Evolutionary conservation across 2,797 vertebrate genomes (phyloP), one percentile per base, ranked within the genome.

Genomic region (Dallia pectoralis): DNA sequence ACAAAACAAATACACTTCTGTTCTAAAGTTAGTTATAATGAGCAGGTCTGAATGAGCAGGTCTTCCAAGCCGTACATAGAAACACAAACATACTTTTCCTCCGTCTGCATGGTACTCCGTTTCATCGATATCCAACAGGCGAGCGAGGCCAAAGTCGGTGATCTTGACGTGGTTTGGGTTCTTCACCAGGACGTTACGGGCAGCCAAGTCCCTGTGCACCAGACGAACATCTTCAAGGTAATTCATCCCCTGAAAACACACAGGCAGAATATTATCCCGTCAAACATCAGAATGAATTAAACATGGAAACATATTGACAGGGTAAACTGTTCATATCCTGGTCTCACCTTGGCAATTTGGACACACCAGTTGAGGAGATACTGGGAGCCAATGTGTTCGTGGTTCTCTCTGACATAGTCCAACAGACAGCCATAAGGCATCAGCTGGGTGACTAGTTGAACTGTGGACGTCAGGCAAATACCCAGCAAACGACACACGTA

Each of bases 371-470:
- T 98, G 77, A 99, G 96, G 72, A 99, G 93, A 81, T 93, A 96
- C 90, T 97, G 97, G 56, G 97, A 99, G 74, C 95, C 93, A 25
- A 99, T 96, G 85, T 83, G 92, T 77, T 97, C 97, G 36, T 96
- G 96, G 91, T 99, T 97, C 86, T 99, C 97, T n/a, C 96, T 86
- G 69, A 98, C 97, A 0, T 99, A 98, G 85, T 99, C 97, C 18
- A 99, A 90, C n/a, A 99, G 95, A 89, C 97, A 99, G 85, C 97
- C 97, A 0, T 97, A 98, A 0, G 97, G 97, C 97, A 99, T 99
- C 65, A 99, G 95, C 89, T 99, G 97, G 2, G 97, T 99, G 85
- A 99, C 96, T 87, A 99, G 91, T 92, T 99, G 97, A 84, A 99
- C 97, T 0, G 97, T 97, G 81, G 97, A 98, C 9, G 97, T 99